phyloP scores from a whole-genome alignment of 2,113 vertebrate genomes.

The Sclerurus mexicanus region DNA sequence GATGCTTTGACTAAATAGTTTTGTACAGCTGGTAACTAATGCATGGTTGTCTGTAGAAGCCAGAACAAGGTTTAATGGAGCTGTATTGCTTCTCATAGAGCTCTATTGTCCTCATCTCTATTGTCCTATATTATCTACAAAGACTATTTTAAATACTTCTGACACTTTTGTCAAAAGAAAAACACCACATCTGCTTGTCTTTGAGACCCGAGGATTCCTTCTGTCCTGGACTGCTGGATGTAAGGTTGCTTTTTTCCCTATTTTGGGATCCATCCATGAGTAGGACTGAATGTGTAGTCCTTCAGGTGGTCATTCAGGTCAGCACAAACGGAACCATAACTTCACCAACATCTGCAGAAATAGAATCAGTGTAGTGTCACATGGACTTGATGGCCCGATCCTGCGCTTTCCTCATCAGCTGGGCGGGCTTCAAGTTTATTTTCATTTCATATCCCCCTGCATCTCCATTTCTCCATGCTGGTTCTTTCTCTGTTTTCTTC shows the following conservation, averaged over 20 bases:
- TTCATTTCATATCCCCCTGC: fast-evolving
- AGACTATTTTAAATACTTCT: slow-evolving; percentile 23
- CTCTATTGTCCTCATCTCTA: not conserved
- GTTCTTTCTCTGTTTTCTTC: not conserved
- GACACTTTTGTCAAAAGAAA: not conserved
- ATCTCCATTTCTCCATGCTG: not conserved
- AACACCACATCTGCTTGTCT: not conserved
- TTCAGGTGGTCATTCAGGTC: not conserved
- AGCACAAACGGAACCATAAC: not conserved
- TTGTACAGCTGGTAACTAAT: slow-evolving; percentile 67
- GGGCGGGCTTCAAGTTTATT: not conserved
- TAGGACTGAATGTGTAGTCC: not conserved
- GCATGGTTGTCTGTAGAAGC: slow-evolving; percentile 31
- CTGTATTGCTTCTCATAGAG: slow-evolving; percentile 56
- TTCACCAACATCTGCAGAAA: not conserved
- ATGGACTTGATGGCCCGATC: not conserved
- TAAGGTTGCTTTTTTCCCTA: not conserved
- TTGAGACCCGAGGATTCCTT: not conserved
- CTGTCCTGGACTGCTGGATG: not conserved
- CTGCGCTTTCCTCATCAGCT: not conserved
- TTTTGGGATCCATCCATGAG: not conserved
- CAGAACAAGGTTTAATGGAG: slow-evolving; percentile 68
- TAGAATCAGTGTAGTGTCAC: not conserved
- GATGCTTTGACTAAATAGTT: slow-evolving; percentile 67
- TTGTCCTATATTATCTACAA: slow-evolving; percentile 19